A percentile compares a stretch with the other conserved stretches of the same genome.
These are phyloP conservation scores for Dendrocincla fuliginosa DNA, from an alignment of 2,797 vertebrate species.

Conservation along the genomic window DNA sequence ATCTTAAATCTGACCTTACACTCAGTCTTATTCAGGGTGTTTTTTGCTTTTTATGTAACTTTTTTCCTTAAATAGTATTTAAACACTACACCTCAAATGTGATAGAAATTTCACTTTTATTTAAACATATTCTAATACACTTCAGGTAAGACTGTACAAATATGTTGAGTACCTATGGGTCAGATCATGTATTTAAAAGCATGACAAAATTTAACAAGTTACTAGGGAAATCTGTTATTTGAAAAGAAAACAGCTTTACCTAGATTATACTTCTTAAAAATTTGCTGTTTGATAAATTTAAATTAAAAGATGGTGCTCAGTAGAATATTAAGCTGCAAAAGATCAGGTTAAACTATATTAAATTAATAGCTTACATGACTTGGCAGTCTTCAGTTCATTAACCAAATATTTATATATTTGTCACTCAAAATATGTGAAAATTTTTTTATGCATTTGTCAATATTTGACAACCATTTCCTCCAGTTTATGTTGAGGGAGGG, in stretches of 20 bases:
- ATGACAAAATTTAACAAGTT: not conserved
- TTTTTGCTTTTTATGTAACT: slow-evolving; percentile 18
- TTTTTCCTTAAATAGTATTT: slow-evolving; percentile 7
- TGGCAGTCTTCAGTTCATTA: not conserved
- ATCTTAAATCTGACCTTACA: slow-evolving; percentile 50
- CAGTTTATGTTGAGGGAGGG: not conserved
- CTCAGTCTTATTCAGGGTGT: slow-evolving; percentile 26
- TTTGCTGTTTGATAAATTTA: not conserved
- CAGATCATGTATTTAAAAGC: not conserved
- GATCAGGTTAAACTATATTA: not conserved
- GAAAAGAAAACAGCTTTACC: not conserved
- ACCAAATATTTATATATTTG: not conserved
- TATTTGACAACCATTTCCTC: not conserved
- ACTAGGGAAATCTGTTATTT: not conserved
- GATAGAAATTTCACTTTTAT: not conserved
- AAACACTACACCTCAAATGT: slow-evolving; percentile 1
- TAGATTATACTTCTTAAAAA: not conserved
- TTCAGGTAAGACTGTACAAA: not conserved
- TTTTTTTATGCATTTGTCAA: not conserved
- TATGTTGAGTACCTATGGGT: not conserved
- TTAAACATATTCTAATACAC: not conserved
- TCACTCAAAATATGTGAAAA: not conserved
- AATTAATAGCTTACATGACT: not conserved
- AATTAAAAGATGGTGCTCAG: not conserved
- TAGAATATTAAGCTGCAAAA: not conserved